Percentiles rank a stretch among this genome's conserved stretches.
Evolutionary conservation across 2,113 vertebrate genomes (phyloP).

Genomic region (Ictalurus furcatus): DNA sequence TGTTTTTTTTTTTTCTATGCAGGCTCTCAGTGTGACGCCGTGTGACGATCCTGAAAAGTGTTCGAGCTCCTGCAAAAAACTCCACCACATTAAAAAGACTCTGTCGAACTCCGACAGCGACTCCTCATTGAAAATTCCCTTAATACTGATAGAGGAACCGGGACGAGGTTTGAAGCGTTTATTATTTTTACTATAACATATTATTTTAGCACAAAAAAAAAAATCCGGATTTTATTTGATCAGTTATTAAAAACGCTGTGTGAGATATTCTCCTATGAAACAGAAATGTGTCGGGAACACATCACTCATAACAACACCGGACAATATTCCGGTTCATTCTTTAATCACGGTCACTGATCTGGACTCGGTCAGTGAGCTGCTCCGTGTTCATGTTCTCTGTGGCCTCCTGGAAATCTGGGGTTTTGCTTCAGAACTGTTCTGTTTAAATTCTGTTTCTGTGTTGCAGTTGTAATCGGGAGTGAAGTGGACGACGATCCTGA

Average conservation of each 20-base stretch:
- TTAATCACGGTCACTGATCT: neutral
- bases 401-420: neutral
- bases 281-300: neutral
- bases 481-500: constrained; percentile 53
- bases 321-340: neutral
- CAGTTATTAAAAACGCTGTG: neutral
- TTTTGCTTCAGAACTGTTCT: neutral
- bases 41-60: constrained; percentile 14
- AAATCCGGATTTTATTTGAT: neutral
- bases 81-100: neutral
- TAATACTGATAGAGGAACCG: constrained; percentile 30
- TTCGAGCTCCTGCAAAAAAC: constrained; percentile 1
- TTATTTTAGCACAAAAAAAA: neutral
- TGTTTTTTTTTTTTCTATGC: neutral
- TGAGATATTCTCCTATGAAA: neutral
- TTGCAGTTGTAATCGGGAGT: constrained; percentile 47
- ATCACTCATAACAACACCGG: neutral
- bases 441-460: neutral
- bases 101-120: neutral
- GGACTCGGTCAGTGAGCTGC: neutral
- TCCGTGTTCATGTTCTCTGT: neutral
- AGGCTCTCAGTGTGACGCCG: constrained; percentile 10
- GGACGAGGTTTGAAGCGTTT: constrained; percentile 13
- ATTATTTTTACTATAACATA: neutral
- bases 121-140: neutral